Evolutionary conservation across 2,888 invertebrate genomes (phyloP).

Genomic region (Agrochola lota): DNA sequence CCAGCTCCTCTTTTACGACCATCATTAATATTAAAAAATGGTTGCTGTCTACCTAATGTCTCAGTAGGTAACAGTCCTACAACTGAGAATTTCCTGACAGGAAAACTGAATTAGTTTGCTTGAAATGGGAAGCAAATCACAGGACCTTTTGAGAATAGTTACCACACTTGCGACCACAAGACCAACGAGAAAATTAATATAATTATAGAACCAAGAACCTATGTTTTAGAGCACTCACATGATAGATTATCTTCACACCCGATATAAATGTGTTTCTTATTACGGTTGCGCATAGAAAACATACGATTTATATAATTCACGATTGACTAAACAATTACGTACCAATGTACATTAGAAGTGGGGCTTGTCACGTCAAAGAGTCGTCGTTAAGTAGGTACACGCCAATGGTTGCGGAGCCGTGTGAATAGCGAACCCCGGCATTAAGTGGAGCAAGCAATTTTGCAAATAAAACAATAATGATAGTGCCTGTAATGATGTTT

Average conservation of each 20-base stretch:
- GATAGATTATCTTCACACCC: conserved; percentile 15
- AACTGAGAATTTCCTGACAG: not conserved
- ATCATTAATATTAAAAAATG: not conserved
- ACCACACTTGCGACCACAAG: not conserved
- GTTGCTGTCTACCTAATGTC: not conserved
- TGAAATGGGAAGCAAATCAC: not conserved
- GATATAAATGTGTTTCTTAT: conserved; percentile 26
- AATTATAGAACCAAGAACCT: not conserved
- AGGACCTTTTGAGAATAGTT: not conserved
- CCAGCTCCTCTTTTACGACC: not conserved
- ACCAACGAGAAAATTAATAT: not conserved
- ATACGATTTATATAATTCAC: conserved; percentile 69
- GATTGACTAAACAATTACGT: conserved; percentile 79
- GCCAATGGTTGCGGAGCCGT: conserved; percentile 77
- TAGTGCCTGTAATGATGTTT: conserved; percentile 79
- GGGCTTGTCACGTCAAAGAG: conserved; percentile 83
- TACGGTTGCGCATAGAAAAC: conserved; percentile 43
- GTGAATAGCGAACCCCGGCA: conserved; percentile 79
- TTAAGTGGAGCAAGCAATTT: conserved; percentile 82
- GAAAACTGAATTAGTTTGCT: not conserved
- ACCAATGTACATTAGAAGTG: conserved; percentile 75
- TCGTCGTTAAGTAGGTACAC: conserved; percentile 81
- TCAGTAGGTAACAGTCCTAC: not conserved
- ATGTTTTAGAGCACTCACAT: not conserved
- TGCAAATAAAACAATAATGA: conserved; percentile 86